A percentile compares a stretch with the other conserved stretches of the same genome.
phyloP scores from a whole-genome alignment of 2,113 vertebrate species.

The Abramis brama region DNA sequence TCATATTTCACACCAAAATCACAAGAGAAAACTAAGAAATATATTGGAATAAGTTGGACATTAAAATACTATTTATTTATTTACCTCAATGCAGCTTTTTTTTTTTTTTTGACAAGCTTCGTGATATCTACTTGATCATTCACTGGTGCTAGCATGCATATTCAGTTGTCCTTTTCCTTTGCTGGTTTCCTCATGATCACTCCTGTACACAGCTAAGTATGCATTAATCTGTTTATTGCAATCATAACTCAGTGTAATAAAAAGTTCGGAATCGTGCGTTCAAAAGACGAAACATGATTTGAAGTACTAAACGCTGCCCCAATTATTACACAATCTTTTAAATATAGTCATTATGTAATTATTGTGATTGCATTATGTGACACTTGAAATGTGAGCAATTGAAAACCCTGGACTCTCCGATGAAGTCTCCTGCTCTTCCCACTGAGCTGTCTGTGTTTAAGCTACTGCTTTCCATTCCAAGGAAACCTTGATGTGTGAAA shows the following conservation, averaged over 20 bases:
- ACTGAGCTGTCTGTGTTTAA: conserved; percentile 11
- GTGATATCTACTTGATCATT: not conserved
- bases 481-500: conserved; percentile 5
- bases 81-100: not conserved
- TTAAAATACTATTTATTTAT: too few relatives aligned
- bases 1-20: too few relatives aligned
- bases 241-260: not conserved
- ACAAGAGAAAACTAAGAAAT: not conserved
- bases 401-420: not conserved
- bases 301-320: not conserved
- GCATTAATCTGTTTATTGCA: not conserved
- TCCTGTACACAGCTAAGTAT: not conserved
- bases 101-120: not conserved
- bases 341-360: conserved; percentile 6
- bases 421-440: not conserved
- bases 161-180: not conserved
- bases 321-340: not conserved
- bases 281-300: conserved; percentile 1
- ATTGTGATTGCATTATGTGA: not conserved
- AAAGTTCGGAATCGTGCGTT: not conserved
- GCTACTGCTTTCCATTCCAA: conserved; percentile 3
- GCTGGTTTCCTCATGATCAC: not conserved
- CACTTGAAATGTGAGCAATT: conserved; percentile 3
- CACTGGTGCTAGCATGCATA: not conserved
- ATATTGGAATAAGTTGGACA: too few relatives aligned